phyloP scores from a whole-genome alignment of 2,797 vertebrate genomes.

The Cossypha dichroa region DNA sequence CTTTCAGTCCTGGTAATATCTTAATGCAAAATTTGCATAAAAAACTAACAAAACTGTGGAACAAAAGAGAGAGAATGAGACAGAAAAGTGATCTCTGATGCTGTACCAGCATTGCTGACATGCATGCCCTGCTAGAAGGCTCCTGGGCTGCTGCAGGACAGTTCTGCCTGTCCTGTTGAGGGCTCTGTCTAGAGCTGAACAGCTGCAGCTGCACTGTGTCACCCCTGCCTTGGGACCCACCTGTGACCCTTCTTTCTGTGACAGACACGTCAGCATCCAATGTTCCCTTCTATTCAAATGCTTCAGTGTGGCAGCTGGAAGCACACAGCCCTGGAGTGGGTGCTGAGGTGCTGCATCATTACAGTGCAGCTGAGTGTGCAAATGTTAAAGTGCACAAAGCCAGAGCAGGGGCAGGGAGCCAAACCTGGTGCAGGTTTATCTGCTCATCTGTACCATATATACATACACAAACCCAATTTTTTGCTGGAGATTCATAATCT shows the following conservation, averaged over 20 bases:
- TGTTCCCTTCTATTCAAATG: background rate
- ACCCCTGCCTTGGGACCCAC: background rate
- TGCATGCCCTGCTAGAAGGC: background rate
- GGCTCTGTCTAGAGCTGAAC: background rate
- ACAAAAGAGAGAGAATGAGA: background rate
- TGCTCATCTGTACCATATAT: fast-evolving
- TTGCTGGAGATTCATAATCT: background rate
- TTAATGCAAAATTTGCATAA: background rate
- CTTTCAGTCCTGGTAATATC: background rate
- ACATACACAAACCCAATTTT: background rate
- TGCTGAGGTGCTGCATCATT: background rate
- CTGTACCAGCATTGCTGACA: background rate
- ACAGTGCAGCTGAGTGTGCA: background rate
- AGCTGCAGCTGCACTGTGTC: fast-evolving
- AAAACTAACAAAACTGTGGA: background rate
- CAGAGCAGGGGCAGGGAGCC: background rate
- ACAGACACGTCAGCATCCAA: fast-evolving
- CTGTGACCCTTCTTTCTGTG: background rate
- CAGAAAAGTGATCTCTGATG: background rate
- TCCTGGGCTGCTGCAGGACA: background rate
- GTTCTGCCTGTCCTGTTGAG: background rate
- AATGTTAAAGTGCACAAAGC: background rate
- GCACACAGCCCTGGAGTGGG: fast-evolving
- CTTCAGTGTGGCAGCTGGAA: background rate
- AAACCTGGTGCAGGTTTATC: background rate